Percentiles rank a stretch among this genome's conserved stretches.
Evolutionary conservation across 1,140 invertebrate species (phyloP).

Genomic region (Drosophila aff.): DNA sequence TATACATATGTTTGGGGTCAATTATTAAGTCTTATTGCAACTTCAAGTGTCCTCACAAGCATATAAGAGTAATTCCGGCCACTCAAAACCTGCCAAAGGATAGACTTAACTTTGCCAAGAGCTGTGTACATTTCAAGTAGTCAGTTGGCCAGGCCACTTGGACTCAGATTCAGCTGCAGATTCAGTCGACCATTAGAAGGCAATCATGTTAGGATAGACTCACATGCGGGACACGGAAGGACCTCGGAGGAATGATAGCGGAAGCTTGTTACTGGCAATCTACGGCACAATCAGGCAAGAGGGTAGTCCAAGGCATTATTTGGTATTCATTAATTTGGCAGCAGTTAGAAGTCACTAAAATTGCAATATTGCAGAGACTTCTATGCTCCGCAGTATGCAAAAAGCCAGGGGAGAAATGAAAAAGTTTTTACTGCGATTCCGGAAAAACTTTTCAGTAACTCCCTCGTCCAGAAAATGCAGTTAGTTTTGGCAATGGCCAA

Average conservation of each 20-base stretch:
- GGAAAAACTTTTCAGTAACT: slow-evolving; percentile 66
- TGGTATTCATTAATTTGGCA: slow-evolving; percentile 71
- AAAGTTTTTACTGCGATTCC: slow-evolving; percentile 66
- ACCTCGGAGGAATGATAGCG: slow-evolving; percentile 9
- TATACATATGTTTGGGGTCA: not conserved
- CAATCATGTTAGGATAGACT: slow-evolving; percentile 27
- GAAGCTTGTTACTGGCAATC: slow-evolving; percentile 45
- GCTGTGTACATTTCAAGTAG: slow-evolving; percentile 37
- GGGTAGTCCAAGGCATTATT: slow-evolving; percentile 7
- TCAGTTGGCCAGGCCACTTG: slow-evolving; percentile 20
- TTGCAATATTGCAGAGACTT: slow-evolving; percentile 51
- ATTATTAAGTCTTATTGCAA: not conserved
- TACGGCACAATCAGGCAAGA: slow-evolving; percentile 24
- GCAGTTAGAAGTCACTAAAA: slow-evolving; percentile 52
- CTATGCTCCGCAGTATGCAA: slow-evolving; percentile 44
- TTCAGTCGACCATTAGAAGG: slow-evolving; percentile 37
- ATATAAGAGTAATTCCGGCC: slow-evolving; percentile 20
- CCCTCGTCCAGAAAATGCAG: slow-evolving; percentile 55
- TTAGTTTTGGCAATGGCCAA: slow-evolving; percentile 70
- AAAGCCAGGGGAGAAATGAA: slow-evolving; percentile 20
- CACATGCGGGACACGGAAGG: not conserved
- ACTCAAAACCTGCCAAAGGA: slow-evolving; percentile 23
- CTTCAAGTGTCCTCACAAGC: slow-evolving; percentile 11
- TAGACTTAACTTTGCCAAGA: slow-evolving; percentile 1
- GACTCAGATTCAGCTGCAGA: slow-evolving; percentile 26